Conservation (phyloP, 2,797 vertebrate species). For the Miichthys miiuy region DNA sequence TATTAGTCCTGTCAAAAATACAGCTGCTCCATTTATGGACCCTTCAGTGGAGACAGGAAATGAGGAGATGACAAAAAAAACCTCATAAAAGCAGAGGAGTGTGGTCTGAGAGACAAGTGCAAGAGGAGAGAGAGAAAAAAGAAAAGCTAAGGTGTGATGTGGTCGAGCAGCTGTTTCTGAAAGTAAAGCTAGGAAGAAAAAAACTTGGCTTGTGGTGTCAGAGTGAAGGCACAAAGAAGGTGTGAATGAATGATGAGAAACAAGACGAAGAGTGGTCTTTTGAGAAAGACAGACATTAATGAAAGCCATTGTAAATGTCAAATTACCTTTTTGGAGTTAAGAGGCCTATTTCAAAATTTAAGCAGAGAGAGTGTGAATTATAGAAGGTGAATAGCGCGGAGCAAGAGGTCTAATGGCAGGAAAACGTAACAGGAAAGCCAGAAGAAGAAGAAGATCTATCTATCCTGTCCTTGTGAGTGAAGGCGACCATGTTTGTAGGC, state of each 20-base stretch:
- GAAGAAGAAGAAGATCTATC: constrained; percentile 23
- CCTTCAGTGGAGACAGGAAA: not conserved
- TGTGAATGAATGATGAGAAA: constrained; percentile 18
- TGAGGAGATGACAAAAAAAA: not conserved
- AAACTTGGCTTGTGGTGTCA: not conserved
- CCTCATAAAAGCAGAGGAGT: not conserved
- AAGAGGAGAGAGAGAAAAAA: not conserved
- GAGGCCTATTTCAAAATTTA: constrained; percentile 59
- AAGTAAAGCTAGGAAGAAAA: not conserved
- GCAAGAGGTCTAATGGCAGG: constrained; percentile 46
- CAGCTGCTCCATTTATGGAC: not conserved
- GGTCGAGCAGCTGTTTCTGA: not conserved
- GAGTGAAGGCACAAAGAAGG: not conserved
- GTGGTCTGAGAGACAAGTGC: not conserved
- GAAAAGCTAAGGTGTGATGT: not conserved
- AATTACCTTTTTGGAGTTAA: constrained; percentile 60
- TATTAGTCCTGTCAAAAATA: constrained; percentile 1
- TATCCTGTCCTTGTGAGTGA: not conserved
- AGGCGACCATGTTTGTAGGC: constrained; percentile 10
- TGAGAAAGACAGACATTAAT: constrained; percentile 48
- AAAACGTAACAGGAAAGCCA: constrained; percentile 19
- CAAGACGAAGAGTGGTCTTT: not conserved
- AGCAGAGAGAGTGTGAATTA: constrained; percentile 48
- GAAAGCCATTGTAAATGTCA: constrained; percentile 72
- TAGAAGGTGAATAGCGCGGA: constrained; percentile 47